Evolutionary conservation across 2,797 vertebrate genomes (phyloP), one percentile per base, ranked within the genome.

Genomic region (Euphonia xanthogaster): DNA sequence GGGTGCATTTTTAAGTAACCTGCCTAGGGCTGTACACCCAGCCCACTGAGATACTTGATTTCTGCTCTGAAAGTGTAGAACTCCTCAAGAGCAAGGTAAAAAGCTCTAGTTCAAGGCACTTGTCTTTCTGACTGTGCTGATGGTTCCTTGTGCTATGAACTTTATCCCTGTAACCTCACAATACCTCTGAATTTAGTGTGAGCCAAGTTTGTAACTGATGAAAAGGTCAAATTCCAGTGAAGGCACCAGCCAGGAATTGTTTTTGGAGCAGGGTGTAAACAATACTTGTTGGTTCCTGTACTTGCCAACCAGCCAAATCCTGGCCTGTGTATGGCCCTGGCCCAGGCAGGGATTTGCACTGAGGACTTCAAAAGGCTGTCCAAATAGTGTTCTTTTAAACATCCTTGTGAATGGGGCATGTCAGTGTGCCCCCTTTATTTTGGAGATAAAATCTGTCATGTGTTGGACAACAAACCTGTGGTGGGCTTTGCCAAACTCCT

Each of bases 141-240:
- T 83, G 23, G 25, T 58, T 65, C 42, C n/a, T 85, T 2, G 1
- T 66, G 65, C 27, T 39, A 2, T 73, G 91, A 88, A 91, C 87
- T 94, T 88, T 93, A 70, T 89, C 61, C 87, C 72, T 45, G 33
- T 94, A 57, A 74, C 94, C 91, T 92, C 89, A 42, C 4, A 44
- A 81, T 58, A 93, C 87, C 92, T 92, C 91, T 75, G 48, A 65
- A 55, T 50, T 73, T 83, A 60, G 70, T 40, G 5, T 30, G 54
- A 90, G 92, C 89, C 92, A 91, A 83, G 81, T 91, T 93, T 93
- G 48, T 91, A 91, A 57, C 75, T 40, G 18, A 58, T 71, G 77
- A 16, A 94, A 95, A 96, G 94, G 89, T 97, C 72, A 75, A 66
- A 85, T 87, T 92, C 58, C 57, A 70, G 3, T 74, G 62, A 72